Evolutionary conservation across 2,113 vertebrate genomes (phyloP), one percentile per base, ranked within the genome.

Genomic region (Pluvialis apricaria): DNA sequence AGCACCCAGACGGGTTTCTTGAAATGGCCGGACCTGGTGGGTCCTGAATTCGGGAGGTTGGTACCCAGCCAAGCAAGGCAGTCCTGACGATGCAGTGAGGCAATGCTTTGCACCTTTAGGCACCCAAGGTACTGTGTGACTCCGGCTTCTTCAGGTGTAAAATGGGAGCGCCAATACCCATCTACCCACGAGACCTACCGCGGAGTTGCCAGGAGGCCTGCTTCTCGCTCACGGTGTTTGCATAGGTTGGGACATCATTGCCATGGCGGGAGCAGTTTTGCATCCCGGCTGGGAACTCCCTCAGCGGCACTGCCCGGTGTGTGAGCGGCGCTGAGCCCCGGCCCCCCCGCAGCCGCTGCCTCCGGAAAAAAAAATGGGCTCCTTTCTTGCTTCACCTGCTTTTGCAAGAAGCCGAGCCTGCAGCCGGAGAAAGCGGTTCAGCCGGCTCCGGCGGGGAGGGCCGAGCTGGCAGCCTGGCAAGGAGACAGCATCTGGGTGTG

Each of bases 401-500:
- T 60, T 21, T 54, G 78, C 55, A 25, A 70, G 75, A 9, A 70
- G 18, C 55, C 15, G 2, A 73, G 32, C 45, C 69, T 5, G 75
- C 51, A 42, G 3, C 79, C 8, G 3, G 77, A 62, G 52, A 65
- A 82, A 92, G 91, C 61, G 24, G 92, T 38, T 24, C 3, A 11
- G 82, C 88, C 86, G 58, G 95, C 91, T 92, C 42, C 0, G 29
- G 64, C 1, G 4, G 82, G 88, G 47, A 91, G 69, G 61, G 51
- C 57, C 2, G 6, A 32, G 81, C 55, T 64, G 86, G 26, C 88
- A 81, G 66, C 51, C 93, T 96, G 97, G 87, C 93, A 89, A 20
- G 11, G 65, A 21, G 86, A 85, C 88, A 91, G 88, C 88, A 36
- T 32, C 66, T 17, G 92, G 96, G 88, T 52, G 92, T 77, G 95